A percentile compares a stretch with the other conserved stretches of the same genome.
Conservation (phyloP, 2,113 vertebrate genomes). For the Macaca nemestrina region DNA sequence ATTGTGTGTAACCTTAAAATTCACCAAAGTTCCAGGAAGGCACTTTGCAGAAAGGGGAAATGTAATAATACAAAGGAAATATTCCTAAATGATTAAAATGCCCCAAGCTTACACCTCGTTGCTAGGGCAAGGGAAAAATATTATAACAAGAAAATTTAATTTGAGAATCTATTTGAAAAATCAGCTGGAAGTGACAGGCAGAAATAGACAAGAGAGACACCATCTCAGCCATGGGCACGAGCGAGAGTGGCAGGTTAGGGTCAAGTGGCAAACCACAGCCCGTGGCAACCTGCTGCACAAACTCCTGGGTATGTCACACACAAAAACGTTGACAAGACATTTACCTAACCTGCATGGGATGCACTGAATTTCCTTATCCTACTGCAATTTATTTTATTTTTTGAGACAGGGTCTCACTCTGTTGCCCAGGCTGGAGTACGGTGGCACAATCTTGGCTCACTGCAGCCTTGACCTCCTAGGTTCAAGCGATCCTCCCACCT, state of each 20-base stretch:
- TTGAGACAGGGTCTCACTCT: too few relatives aligned
- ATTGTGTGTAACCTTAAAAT: not conserved
- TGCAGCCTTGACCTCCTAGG: too few relatives aligned
- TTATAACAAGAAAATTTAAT: not conserved
- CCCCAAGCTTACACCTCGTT: not conserved
- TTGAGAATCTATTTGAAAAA: not conserved
- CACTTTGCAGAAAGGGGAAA: not conserved
- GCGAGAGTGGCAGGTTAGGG: accelerated
- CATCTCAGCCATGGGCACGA: accelerated
- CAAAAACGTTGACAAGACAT: too few relatives aligned
- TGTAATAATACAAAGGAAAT: not conserved
- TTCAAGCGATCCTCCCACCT: too few relatives aligned
- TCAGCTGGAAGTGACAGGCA: not conserved
- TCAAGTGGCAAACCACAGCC: not conserved
- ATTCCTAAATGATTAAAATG: not conserved
- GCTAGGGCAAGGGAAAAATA: not conserved
- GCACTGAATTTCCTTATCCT: not conserved
- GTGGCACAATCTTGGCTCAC: too few relatives aligned
- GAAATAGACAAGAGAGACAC: not conserved
- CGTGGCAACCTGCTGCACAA: too few relatives aligned
- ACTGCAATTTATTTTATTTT: not conserved
- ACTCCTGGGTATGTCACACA: not conserved
- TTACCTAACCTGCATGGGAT: too few relatives aligned
- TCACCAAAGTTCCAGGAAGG: not conserved
- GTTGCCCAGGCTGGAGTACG: too few relatives aligned